These are phyloP conservation scores for Tetragnatha montana DNA, from an alignment of 2,888 invertebrate species.

Conservation along the genomic window DNA sequence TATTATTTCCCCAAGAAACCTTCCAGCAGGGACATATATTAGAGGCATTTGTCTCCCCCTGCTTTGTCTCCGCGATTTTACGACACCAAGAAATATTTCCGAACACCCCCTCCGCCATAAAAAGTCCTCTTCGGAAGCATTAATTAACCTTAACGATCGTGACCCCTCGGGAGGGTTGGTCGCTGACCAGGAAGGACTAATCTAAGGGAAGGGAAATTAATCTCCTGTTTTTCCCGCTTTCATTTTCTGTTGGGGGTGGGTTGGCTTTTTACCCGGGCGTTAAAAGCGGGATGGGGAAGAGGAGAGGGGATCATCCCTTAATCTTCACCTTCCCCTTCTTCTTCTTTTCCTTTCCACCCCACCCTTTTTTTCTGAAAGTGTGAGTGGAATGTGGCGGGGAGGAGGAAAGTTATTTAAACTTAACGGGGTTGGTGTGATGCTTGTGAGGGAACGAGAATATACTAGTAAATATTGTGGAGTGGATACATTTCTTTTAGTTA, in stretches of 20 bases:
- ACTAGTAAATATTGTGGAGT: no score
- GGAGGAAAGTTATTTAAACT: no score
- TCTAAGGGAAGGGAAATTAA: slow-evolving; percentile 29
- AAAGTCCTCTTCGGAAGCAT: slow-evolving; percentile 51
- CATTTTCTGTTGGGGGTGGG: slow-evolving; percentile 19
- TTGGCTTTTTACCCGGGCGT: slow-evolving; percentile 41
- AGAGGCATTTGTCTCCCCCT: background rate
- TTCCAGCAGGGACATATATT: background rate
- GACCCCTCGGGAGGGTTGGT: background rate
- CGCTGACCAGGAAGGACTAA: slow-evolving; percentile 33
- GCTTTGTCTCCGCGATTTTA: slow-evolving; percentile 34
- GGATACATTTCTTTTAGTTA: no score
- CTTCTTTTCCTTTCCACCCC: background rate
- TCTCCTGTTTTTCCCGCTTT: slow-evolving; percentile 22
- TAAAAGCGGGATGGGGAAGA: background rate
- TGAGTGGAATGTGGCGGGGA: background rate
- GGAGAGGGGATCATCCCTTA: slow-evolving; percentile 1
- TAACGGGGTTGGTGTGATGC: no score
- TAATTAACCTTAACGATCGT: slow-evolving; percentile 66
- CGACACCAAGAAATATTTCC: slow-evolving; percentile 30
- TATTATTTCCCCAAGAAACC: background rate
- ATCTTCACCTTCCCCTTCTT: slow-evolving; percentile 8
- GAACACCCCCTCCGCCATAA: slow-evolving; percentile 35
- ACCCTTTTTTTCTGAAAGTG: background rate
- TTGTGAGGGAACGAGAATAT: no score